A percentile compares a stretch with the other conserved stretches of the same genome.
phyloP scores from a whole-genome alignment of 2,888 invertebrate species.

The Ischnura elegans region DNA sequence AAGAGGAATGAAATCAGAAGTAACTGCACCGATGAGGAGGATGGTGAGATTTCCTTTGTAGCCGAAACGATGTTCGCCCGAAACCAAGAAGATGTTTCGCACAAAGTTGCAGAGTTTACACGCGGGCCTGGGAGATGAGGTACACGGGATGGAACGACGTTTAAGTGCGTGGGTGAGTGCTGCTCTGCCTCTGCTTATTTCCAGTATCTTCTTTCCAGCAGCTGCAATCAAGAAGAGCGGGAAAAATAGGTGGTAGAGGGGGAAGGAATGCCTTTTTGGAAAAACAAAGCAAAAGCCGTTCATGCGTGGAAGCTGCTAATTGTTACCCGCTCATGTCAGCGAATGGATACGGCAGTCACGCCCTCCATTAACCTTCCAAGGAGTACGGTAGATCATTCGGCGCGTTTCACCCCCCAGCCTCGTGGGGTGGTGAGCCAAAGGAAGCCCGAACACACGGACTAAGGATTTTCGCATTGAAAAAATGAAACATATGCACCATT shows the following conservation, averaged over 20 bases:
- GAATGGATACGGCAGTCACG: background rate
- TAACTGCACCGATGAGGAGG: constrained; percentile 17
- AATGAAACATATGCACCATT: background rate
- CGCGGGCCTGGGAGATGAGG: background rate
- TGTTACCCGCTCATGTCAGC: background rate
- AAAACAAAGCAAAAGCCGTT: too few relatives aligned
- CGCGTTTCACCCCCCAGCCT: background rate
- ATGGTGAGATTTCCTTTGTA: background rate
- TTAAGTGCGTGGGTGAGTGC: background rate
- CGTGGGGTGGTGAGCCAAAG: background rate
- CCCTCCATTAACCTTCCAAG: background rate
- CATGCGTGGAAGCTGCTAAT: constrained; percentile 38
- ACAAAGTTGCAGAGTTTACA: background rate
- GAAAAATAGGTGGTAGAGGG: background rate
- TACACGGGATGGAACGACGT: background rate
- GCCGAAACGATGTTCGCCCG: background rate
- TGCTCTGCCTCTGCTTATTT: background rate
- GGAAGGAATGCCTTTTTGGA: too few relatives aligned
- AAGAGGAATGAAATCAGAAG: background rate
- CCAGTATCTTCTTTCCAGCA: background rate
- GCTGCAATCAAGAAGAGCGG: background rate
- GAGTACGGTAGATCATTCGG: background rate
- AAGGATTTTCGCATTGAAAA: background rate
- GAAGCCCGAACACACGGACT: background rate
- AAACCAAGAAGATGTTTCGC: background rate